phyloP scores from a whole-genome alignment of 2,113 vertebrate species.

The Neodon shergylaensis region DNA sequence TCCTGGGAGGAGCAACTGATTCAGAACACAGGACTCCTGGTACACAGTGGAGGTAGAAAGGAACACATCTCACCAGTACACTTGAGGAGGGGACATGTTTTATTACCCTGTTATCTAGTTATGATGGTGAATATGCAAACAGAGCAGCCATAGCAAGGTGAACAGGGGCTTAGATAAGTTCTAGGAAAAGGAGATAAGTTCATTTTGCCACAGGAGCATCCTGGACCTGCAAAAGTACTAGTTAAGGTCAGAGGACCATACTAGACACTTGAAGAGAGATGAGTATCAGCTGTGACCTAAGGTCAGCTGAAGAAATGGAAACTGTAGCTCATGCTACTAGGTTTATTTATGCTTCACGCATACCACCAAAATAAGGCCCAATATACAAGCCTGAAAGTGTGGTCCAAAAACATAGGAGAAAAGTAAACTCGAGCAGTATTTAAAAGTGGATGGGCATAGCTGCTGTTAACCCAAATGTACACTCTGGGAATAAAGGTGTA shows the following conservation, averaged over 20 bases:
- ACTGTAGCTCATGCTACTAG: neutral
- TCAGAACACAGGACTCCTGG: neutral
- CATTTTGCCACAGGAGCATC: neutral
- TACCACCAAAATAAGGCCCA: neutral
- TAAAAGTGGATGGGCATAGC: neutral
- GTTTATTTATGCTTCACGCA: neutral
- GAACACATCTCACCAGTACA: neutral
- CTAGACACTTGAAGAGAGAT: neutral
- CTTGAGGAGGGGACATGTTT: too few relatives aligned
- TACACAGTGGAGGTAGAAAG: neutral
- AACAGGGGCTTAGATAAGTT: neutral
- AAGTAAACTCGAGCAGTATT: neutral
- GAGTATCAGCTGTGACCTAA: neutral
- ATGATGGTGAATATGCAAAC: neutral
- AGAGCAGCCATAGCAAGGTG: neutral
- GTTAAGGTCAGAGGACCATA: neutral
- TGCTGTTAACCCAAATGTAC: neutral
- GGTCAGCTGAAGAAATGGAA: neutral
- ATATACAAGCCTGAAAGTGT: neutral
- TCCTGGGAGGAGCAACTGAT: neutral
- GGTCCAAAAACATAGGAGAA: neutral
- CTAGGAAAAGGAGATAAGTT: neutral
- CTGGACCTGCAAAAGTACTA: neutral
- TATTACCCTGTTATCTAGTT: neutral
- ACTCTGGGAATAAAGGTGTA: neutral